A percentile compares a stretch with the other conserved stretches of the same genome.
phyloP scores from a whole-genome alignment of 2,113 vertebrate species.

The Chionodraco myersi region DNA sequence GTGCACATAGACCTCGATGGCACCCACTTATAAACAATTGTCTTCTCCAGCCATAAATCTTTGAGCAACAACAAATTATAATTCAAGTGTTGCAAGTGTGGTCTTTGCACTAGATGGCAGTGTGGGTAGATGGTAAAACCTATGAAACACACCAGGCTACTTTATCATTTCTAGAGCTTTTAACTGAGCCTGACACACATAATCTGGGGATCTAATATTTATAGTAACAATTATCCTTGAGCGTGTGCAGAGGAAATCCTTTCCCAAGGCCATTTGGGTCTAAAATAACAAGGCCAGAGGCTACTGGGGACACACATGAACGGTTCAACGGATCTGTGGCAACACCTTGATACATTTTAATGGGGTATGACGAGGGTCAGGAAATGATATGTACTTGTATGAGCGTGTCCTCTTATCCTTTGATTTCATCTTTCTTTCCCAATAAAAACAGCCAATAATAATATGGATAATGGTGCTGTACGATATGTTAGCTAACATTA shows the following conservation, averaged over 20 bases:
- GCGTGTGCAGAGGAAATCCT: conserved; percentile 13
- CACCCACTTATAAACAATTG: conserved; percentile 1
- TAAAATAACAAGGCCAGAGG: conserved; percentile 1
- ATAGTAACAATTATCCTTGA: conserved; percentile 15
- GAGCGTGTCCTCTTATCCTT: background rate
- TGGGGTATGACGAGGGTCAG: background rate
- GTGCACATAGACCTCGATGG: background rate
- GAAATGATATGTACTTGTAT: background rate
- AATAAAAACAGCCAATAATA: background rate
- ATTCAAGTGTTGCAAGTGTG: conserved; percentile 1
- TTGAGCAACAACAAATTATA: conserved; percentile 1
- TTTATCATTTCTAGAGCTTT: conserved; percentile 31
- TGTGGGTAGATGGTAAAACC: conserved; percentile 44
- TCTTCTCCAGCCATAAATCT: conserved; percentile 10
- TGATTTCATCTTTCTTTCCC: background rate
- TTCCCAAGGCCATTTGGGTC: background rate
- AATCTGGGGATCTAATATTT: conserved; percentile 7
- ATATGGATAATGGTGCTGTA: background rate
- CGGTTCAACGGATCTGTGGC: background rate
- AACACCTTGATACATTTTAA: background rate
- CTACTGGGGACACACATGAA: background rate
- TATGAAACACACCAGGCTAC: conserved; percentile 8
- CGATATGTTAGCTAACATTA: too few relatives aligned
- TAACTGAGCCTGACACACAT: background rate
- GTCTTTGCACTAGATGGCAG: conserved; percentile 71